These are phyloP conservation scores for Drosophila pachea DNA, from an alignment of 1,140 invertebrate species.

Conservation along the genomic window DNA sequence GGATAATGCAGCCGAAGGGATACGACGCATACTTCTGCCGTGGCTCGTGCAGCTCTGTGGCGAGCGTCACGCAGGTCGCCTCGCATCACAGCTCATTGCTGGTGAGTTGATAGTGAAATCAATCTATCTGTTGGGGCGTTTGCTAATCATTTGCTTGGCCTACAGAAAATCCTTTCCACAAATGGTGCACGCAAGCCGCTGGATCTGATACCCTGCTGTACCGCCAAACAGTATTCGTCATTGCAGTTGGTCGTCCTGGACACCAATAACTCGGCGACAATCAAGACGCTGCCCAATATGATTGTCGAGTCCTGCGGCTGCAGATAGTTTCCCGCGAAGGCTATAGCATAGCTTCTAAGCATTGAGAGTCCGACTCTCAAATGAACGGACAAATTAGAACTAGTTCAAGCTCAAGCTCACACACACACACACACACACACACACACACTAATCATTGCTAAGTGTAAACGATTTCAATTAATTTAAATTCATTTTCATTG, in stretches of 20 bases:
- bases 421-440: constrained; percentile 1
- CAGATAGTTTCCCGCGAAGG: constrained; percentile 81
- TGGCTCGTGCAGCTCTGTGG: constrained; percentile 86
- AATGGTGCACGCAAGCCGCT: constrained; percentile 78
- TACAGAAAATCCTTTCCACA: constrained; percentile 83
- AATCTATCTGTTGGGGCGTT: constrained; percentile 31
- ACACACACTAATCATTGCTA: constrained; percentile 9
- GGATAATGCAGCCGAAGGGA: constrained; percentile 89
- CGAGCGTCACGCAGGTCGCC: constrained; percentile 83
- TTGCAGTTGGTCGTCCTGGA: constrained; percentile 87
- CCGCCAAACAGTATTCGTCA: constrained; percentile 87
- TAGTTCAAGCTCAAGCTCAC: constrained; percentile 35
- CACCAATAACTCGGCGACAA: constrained; percentile 86
- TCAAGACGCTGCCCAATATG: constrained; percentile 89
- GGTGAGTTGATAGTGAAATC: constrained; percentile 78
- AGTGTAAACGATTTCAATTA: constrained; percentile 39
- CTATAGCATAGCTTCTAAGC: constrained; percentile 26
- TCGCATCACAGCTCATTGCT: constrained; percentile 86
- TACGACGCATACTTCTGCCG: constrained; percentile 92
- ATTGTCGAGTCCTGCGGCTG: constrained; percentile 90
- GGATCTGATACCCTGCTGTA: constrained; percentile 88
- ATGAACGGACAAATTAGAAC: constrained; percentile 59
- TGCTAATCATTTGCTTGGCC: constrained; percentile 51
- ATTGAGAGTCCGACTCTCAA: constrained; percentile 10
- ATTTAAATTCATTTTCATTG: constrained; percentile 61